Conservation (phyloP, 2,888 invertebrate genomes). For the Pheosia gnoma region DNA sequence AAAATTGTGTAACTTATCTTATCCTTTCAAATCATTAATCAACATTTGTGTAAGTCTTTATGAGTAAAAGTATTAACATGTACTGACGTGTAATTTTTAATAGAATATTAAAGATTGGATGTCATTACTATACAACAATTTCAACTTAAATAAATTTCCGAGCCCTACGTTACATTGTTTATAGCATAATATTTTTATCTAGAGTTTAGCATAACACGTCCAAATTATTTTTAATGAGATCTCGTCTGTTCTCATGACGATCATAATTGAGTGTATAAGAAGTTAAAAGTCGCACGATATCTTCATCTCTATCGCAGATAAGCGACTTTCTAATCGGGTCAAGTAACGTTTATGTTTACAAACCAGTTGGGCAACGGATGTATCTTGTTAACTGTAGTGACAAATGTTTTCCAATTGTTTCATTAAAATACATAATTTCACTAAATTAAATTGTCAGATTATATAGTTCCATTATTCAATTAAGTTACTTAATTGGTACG, state of each 20-base stretch:
- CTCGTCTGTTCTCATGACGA: constrained; percentile 37
- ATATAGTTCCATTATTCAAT: constrained; percentile 12
- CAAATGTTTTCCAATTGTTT: constrained; percentile 59
- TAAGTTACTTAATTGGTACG: constrained; percentile 13
- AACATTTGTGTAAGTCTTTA: too few relatives aligned
- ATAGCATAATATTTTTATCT: constrained; percentile 12
- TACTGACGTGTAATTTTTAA: too few relatives aligned
- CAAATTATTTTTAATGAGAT: constrained; percentile 34
- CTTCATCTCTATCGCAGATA: constrained; percentile 72
- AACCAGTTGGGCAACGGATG: constrained; percentile 70
- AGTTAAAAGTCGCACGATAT: constrained; percentile 63
- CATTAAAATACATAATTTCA: constrained; percentile 22
- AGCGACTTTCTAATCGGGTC: constrained; percentile 74
- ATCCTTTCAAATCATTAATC: too few relatives aligned
- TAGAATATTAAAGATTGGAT: too few relatives aligned
- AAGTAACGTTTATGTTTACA: constrained; percentile 72
- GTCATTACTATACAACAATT: constrained; percentile 18
- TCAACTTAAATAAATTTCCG: constrained; percentile 14
- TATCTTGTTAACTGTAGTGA: constrained; percentile 53
- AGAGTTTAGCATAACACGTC: constrained; percentile 25
- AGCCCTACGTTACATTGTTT: constrained; percentile 12
- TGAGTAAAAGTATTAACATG: too few relatives aligned
- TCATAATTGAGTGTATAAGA: constrained; percentile 55
- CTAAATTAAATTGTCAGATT: constrained; percentile 22
- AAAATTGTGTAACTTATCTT: too few relatives aligned